Evolutionary conservation across 2,113 vertebrate species (phyloP), one percentile per base, ranked within the genome.

Genomic region (Carettochelys insculpta): DNA sequence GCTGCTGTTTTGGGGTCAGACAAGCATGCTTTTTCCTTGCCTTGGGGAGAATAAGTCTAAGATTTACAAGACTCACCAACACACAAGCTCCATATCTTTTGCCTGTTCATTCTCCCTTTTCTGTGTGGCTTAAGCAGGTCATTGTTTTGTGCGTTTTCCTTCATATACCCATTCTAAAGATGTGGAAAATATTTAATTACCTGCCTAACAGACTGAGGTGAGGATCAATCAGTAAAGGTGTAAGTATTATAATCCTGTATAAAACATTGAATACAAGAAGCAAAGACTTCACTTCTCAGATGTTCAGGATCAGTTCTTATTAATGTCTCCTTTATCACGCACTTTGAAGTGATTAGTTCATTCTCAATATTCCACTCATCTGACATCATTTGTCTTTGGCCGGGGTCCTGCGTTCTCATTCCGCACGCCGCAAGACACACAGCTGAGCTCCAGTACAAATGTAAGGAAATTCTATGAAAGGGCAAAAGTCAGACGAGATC

Each of bases 341-440:
- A 65, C 38, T 78, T 78, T 53, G 2, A 34, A 85, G 12, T 2
- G 11, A 10, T 53, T 29, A 47, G 16, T 45, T 89, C 3, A 24
- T 2, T 43, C 24, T 86, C 77, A 20, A 10, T 27, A 34, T 53
- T 53, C 43, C 83, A 89, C 1, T 38, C 0, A 84, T 84, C 81
- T 31, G 52, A 3, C 81, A 8, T 12, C 73, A 61, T 1, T 80
- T 77, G 1, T n/a, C 5, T 92, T 88, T 76, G n/a, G 29, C 2
- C 3, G 52, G 7, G 34, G 14, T 83, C 16, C 5, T 56, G 77
- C 56, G 2, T 2, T n/a, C 71, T 53, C 73, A 43, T 73, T 25
- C 27, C 11, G 4, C 1, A 31, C 3, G n/a, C n/a, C n/a, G n/a
- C n/a, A n/a, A n/a, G n/a, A 9, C 41, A 2, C 4, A 34, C 27